A percentile compares a stretch with the other conserved stretches of the same genome.
These are phyloP conservation scores for Helleia helle DNA, from an alignment of 2,888 invertebrate genomes.

Conservation along the genomic window DNA sequence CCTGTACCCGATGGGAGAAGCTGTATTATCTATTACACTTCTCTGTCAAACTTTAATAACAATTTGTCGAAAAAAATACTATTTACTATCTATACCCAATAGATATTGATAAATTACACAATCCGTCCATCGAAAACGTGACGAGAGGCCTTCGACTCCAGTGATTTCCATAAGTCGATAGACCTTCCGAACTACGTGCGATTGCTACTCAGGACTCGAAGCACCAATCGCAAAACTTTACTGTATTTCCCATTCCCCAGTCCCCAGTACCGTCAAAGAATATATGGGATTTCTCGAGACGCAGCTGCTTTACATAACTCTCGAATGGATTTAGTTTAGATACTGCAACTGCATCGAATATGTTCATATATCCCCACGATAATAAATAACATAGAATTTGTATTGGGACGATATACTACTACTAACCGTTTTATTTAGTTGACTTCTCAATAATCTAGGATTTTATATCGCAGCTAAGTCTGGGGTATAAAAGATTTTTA, in stretches of 20 bases:
- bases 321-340: slow-evolving; percentile 6
- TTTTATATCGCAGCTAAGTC: too few species aligned
- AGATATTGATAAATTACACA: too few species aligned
- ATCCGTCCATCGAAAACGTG: too few species aligned
- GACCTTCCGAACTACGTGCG: slow-evolving; percentile 4
- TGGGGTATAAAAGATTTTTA: too few species aligned
- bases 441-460: too few species aligned
- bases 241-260: slow-evolving; percentile 19
- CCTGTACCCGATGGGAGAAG: too few species aligned
- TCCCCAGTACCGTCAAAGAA: slow-evolving; percentile 17
- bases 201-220: slow-evolving; percentile 21
- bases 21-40: too few species aligned
- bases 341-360: slow-evolving; percentile 4
- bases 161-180: not conserved
- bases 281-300: slow-evolving; percentile 17
- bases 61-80: too few species aligned
- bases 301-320: slow-evolving; percentile 12
- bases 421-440: slow-evolving; percentile 3
- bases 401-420: not conserved
- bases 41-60: too few species aligned
- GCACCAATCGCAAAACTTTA: slow-evolving; percentile 26
- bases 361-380: slow-evolving; percentile 8
- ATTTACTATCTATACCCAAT: too few species aligned
- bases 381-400: slow-evolving; percentile 8
- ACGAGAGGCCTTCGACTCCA: too few species aligned